These are phyloP conservation scores for Drosophila rhopaloa DNA, from an alignment of 1,140 invertebrate species.

Conservation along the genomic window DNA sequence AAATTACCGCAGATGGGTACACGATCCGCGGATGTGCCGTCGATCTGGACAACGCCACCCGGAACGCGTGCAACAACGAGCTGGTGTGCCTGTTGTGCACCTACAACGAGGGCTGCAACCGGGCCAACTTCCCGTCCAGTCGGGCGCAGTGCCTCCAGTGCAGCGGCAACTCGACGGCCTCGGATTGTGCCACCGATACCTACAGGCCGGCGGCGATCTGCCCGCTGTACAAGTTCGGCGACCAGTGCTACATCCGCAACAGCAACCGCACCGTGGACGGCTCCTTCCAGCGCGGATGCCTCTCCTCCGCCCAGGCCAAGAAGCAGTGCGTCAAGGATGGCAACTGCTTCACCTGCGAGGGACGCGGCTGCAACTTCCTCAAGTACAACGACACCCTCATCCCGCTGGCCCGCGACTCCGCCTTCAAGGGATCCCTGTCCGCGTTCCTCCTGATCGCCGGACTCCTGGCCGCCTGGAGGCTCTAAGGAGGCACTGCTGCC, in stretches of 20 bases:
- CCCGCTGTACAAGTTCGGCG: slow-evolving; percentile 69
- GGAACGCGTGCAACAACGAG: slow-evolving; percentile 65
- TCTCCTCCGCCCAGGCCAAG: slow-evolving; percentile 59
- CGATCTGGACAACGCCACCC: slow-evolving; percentile 66
- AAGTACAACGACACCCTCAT: slow-evolving; percentile 51
- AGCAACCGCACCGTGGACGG: slow-evolving; percentile 48
- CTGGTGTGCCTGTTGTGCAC: slow-evolving; percentile 67
- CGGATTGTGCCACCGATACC: slow-evolving; percentile 59
- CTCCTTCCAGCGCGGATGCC: slow-evolving; percentile 77
- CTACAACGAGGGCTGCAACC: slow-evolving; percentile 73
- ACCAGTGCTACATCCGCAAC: slow-evolving; percentile 78
- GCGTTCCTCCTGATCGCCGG: slow-evolving; percentile 41
- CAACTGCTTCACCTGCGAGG: slow-evolving; percentile 73
- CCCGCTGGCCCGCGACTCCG: slow-evolving; percentile 72
- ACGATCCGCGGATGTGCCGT: slow-evolving; percentile 74
- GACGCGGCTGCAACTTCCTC: slow-evolving; percentile 72
- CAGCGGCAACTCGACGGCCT: slow-evolving; percentile 56
- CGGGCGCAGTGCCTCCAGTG: slow-evolving; percentile 75
- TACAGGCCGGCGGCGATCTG: slow-evolving; percentile 56
- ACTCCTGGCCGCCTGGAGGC: slow-evolving; percentile 21
- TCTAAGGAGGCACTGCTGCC: slow-evolving; percentile 11
- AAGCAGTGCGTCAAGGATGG: slow-evolving; percentile 67
- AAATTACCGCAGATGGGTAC: slow-evolving; percentile 53
- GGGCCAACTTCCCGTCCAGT: slow-evolving; percentile 63
- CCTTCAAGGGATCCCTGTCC: slow-evolving; percentile 30